Evolutionary conservation across 2,113 vertebrate genomes (phyloP).

Genomic region (Cairina moschata): DNA sequence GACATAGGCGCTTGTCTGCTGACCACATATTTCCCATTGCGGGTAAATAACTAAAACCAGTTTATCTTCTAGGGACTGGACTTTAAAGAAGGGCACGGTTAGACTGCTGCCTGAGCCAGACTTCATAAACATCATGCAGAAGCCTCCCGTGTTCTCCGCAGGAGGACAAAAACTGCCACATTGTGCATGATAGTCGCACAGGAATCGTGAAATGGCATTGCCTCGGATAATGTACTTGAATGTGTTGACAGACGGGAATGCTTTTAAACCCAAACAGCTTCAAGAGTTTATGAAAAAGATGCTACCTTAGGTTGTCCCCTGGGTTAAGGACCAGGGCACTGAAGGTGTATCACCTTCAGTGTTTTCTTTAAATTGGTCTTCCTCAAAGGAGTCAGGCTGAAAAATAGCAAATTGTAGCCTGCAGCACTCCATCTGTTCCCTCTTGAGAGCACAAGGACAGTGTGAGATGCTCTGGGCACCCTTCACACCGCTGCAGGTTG

Average conservation of each 20-base stretch:
- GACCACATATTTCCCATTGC: not conserved
- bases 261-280: conserved; percentile 25
- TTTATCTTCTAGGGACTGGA: not conserved
- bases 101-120: not conserved
- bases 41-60: not conserved
- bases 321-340: not conserved
- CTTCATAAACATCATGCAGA: not conserved
- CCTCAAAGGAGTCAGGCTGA: not conserved
- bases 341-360: not conserved
- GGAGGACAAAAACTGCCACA: not conserved
- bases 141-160: not conserved
- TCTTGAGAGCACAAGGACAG: not conserved
- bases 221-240: not conserved
- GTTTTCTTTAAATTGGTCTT: conserved; percentile 8
- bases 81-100: not conserved
- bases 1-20: not conserved
- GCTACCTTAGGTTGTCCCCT: not conserved
- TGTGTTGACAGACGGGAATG: not conserved
- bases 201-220: not conserved
- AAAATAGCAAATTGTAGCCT: conserved; percentile 4
- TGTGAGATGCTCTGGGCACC: not conserved
- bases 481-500: not conserved
- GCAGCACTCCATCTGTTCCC: conserved; percentile 31
- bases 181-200: not conserved
- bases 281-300: not conserved